These are phyloP conservation scores for Paguma larvata DNA, from an alignment of 2,797 vertebrate genomes.

Conservation along the genomic window DNA sequence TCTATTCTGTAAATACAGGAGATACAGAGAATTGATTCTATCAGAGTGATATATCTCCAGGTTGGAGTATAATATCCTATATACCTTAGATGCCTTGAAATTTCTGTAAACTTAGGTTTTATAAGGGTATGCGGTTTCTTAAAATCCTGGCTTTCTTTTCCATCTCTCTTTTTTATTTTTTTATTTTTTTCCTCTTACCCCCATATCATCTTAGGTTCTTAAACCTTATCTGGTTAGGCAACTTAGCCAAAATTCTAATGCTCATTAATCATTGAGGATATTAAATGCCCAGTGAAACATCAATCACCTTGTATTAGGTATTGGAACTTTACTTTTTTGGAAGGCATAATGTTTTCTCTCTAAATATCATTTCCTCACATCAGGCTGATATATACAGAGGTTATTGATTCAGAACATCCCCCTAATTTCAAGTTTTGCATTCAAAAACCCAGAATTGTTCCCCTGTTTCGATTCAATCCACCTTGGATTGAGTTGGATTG, in stretches of 20 bases:
- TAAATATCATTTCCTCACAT: constrained; percentile 22
- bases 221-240: constrained; percentile 33
- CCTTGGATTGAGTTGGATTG: not conserved
- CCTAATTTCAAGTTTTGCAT: constrained; percentile 19
- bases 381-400: not conserved
- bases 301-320: not conserved
- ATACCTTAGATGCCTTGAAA: constrained; percentile 53
- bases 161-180: constrained; percentile 41
- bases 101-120: constrained; percentile 72
- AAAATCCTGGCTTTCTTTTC: constrained; percentile 73
- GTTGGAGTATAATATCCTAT: constrained; percentile 4
- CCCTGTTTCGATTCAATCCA: not conserved
- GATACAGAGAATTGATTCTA: constrained; percentile 81
- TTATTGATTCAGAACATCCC: not conserved
- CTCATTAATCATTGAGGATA: constrained; percentile 49
- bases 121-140: constrained; percentile 11
- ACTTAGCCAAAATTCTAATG: constrained; percentile 54
- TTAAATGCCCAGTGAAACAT: constrained; percentile 14
- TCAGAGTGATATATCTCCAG: constrained; percentile 65
- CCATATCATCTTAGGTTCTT: constrained; percentile 31
- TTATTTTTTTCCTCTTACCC: constrained; percentile 72
- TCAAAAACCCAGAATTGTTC: not conserved
- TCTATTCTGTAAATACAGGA: constrained; percentile 81
- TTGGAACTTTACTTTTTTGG: constrained; percentile 48
- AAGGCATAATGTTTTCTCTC: constrained; percentile 38